A percentile compares a stretch with the other conserved stretches of the same genome.
Evolutionary conservation across 2,888 invertebrate species (phyloP).

Genomic region (Polydrusus tereticollis): DNA sequence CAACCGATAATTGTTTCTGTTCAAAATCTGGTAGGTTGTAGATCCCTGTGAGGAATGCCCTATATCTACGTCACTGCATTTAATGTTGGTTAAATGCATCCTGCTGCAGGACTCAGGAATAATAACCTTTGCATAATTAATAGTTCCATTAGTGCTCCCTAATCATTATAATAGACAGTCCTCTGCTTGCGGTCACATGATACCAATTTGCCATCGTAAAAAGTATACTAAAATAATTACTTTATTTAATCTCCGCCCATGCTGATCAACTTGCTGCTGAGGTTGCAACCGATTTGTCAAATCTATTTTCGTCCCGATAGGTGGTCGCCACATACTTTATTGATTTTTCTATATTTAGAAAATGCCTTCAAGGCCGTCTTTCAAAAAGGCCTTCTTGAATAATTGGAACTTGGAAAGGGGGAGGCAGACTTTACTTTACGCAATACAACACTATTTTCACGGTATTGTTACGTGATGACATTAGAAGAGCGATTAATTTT

Average conservation of each 20-base stretch:
- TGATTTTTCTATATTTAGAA: conserved; percentile 57
- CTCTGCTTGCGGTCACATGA: no score
- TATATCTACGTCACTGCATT: no score
- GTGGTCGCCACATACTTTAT: conserved; percentile 57
- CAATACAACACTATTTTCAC: conserved; percentile 13
- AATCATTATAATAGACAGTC: no score
- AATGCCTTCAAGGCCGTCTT: conserved; percentile 46
- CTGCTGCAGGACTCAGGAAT: no score
- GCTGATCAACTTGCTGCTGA: conserved; percentile 32
- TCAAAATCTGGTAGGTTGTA: no score
- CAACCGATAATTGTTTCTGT: no score
- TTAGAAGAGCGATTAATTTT: conserved; percentile 6
- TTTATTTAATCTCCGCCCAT: conserved; percentile 25
- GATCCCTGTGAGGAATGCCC: no score
- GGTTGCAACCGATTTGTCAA: conserved; percentile 31
- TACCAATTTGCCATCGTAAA: no score
- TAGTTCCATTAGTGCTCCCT: no score
- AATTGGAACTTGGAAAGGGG: conserved; percentile 31
- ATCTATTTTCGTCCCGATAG: conserved; percentile 55
- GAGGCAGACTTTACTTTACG: conserved; percentile 22
- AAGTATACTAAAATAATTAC: not conserved
- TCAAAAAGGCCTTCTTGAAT: conserved; percentile 29
- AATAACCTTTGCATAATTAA: no score
- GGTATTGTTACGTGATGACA: conserved; percentile 19
- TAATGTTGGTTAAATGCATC: no score